Evolutionary conservation across 2,113 vertebrate species (phyloP), one percentile per base, ranked within the genome.

Genomic region (Chitala chitala): DNA sequence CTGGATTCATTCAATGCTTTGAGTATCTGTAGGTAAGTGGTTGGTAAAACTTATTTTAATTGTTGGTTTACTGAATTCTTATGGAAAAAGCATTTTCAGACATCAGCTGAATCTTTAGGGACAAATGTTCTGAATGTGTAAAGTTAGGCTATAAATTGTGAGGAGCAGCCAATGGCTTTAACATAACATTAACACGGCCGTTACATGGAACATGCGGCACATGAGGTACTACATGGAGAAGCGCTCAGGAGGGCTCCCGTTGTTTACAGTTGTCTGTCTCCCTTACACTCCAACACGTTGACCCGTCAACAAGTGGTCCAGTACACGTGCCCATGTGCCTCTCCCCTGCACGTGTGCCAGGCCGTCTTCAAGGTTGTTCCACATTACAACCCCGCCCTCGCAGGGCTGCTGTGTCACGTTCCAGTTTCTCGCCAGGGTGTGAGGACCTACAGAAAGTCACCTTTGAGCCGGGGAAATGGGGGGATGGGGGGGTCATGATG

Each of bases 261-360:
- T 85, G 81, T 84, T 87, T 86, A 82, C 77, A 74, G 83, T 84
- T 72, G 81, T 72, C 66, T 46, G 59, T 80, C 78, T 74, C 72
- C 72, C 56, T 59, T 70, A 75, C 48, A 71, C 78, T 85, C 75
- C 75, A 82, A 82, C 76, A 50, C 63, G 74, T 69, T 76, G 42
- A 82, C 38, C 66, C 59, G 64, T n/a, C 20, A 22, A 73, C 76
- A 88, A 85, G 82, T 89, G 86, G 59, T 77, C 78, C 66, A 12
- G 24, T 15, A 20, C 63, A 38, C 38, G 56, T 59, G 56, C 17
- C 63, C 63, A 15, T 1, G 38, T 59, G 56, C 31, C 5, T 29
- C 33, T 17, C 31, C 58, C 22, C 64, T 12, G 50, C 54, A 75
- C 44, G 26, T 70, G 74, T 56, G 51, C 61, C 24, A 17, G 44